Base-by-base conservation (phyloP, 1,140 invertebrate genomes). In the Drosophila albomicans region DNA sequence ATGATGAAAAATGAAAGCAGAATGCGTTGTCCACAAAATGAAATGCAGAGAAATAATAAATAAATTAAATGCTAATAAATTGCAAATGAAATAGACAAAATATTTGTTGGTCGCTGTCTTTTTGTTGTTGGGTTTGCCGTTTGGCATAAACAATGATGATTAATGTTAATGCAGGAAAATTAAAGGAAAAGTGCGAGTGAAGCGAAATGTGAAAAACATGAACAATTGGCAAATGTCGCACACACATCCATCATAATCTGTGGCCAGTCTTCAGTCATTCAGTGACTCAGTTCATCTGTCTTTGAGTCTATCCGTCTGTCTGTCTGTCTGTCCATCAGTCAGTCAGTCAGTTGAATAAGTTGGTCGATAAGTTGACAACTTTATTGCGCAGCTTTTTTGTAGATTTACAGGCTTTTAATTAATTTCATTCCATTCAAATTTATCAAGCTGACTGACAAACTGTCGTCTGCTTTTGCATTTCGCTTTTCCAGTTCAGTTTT, bases 341-440 rank as follows among this genome's bases (percentile, higher is more conserved):
- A 65, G 62, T 51, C 38, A 38, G 68, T 46, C 54, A 43, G 10
- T 43, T 8, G 41, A 46, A 3, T 45, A 13, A 32, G 46, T 32
- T 3, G 48, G 35, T 41, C 41, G 30, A 38, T 65, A 28, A 30
- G 38, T 76, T 82, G 82, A 82, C 76, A 87, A 87, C 46, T 74
- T 88, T 89, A 89, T 79, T 71, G 78, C 68, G 70, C 66, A 66
- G 70, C 25, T n/a, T 13, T 41, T 68, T 54, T 32, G 51, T 16
- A 82, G 82, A 87, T 85, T 89, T 89, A 89, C 85, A 89, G 86
- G 78, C 73, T 89, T 89, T 89, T 89, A 89, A 89, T 89, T 89
- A 85, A 89, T 89, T 81, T 89, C 78, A 87, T 87, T 87, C 63
- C 73, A 87, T 71, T 46, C 58, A 66, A 78, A 87, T 87, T 79